Percentiles rank a stretch among this genome's conserved stretches.
phyloP scores from a whole-genome alignment of 2,888 invertebrate genomes.

The Glyphotaelius pellucidus region DNA sequence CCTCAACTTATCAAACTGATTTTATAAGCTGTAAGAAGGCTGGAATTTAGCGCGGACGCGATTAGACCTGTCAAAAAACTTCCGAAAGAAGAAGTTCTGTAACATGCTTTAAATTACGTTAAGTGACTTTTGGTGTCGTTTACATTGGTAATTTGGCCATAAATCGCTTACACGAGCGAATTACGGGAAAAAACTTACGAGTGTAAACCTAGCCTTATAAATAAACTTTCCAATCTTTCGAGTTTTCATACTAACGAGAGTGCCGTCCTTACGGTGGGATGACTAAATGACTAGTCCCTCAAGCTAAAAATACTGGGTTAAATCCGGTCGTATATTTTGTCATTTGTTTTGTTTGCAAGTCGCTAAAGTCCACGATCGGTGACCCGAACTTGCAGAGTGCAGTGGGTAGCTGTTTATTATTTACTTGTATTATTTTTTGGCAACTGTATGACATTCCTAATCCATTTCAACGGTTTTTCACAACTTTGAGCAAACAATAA shows the following conservation, averaged over 20 bases:
- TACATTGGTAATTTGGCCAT: no score
- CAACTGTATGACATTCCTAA: neutral
- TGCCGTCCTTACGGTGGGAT: neutral
- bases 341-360: neutral
- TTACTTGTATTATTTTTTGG: neutral
- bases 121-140: no score
- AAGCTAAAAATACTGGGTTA: constrained; percentile 26
- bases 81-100: no score
- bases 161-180: no score
- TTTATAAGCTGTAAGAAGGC: no score
- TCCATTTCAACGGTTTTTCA: neutral
- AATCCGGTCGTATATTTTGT: constrained; percentile 2
- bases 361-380: neutral
- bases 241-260: neutral
- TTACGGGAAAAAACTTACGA: no score
- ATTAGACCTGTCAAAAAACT: no score
- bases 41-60: no score
- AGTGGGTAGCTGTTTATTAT: neutral
- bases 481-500: neutral
- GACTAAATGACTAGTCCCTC: neutral
- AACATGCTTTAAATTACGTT: no score
- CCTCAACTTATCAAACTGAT: no score
- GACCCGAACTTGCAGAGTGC: neutral
- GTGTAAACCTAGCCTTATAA: no score
- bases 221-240: neutral